Evolutionary conservation across 2,888 invertebrate species (phyloP).

Genomic region (Phyllotreta cruciferae): DNA sequence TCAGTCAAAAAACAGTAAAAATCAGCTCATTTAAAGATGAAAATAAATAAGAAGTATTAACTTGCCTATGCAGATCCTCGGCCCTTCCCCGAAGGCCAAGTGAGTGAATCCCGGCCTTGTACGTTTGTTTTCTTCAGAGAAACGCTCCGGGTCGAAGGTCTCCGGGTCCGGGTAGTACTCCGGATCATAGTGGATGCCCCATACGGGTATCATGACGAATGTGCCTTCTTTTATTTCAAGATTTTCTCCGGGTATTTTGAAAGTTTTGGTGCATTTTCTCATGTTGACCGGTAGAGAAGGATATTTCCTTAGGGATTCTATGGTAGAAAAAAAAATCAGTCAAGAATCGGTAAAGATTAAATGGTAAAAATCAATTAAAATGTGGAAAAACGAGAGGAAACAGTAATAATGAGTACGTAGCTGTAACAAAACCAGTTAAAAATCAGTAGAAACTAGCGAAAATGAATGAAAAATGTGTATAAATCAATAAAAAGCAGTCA

Average conservation of each 20-base stretch:
- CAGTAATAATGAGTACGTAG: too few species aligned
- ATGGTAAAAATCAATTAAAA: too few species aligned
- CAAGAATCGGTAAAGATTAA: too few species aligned
- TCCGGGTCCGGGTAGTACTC: constrained; percentile 47
- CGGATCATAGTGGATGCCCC: constrained; percentile 45
- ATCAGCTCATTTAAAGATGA: too few species aligned
- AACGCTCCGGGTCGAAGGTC: constrained; percentile 46
- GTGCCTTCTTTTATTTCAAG: constrained; percentile 53
- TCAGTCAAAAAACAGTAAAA: too few species aligned
- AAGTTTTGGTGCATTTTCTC: constrained; percentile 45
- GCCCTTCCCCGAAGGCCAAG: constrained; percentile 56
- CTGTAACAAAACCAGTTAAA: too few species aligned
- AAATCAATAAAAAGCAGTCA: too few species aligned
- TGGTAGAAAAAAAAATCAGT: too few species aligned
- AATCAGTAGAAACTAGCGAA: too few species aligned
- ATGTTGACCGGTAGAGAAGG: constrained; percentile 49
- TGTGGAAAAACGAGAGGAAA: too few species aligned
- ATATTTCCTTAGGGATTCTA: constrained; percentile 56
- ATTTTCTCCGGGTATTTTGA: constrained; percentile 50
- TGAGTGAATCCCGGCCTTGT: constrained; percentile 40
- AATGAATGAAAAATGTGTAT: too few species aligned
- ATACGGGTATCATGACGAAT: constrained; percentile 50
- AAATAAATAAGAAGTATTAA: too few species aligned
- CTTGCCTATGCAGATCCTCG: constrained; percentile 55
- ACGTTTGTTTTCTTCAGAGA: constrained; percentile 41